Evolutionary conservation across 2,797 vertebrate species (phyloP), one percentile per base, ranked within the genome.

Genomic region (Pelodytes ibericus): DNA sequence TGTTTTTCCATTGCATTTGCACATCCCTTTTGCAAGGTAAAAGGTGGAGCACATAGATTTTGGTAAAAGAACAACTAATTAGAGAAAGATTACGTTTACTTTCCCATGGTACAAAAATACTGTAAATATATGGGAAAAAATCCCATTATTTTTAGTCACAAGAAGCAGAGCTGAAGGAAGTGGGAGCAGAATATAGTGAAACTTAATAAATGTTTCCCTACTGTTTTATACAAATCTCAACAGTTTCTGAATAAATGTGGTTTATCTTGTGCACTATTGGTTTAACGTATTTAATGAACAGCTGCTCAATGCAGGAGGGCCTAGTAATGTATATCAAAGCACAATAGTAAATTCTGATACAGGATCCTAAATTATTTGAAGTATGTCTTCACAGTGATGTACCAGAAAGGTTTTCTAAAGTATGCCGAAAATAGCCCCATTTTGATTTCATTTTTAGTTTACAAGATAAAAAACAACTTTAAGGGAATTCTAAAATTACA

Each of bases 371-470:
- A 93, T 91, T 91, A 92, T 95, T 90, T 90, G 91, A 84, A 95
- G 94, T 90, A 90, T 91, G 92, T 95, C 92, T 95, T 99, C 98
- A 99, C 96, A 99, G 97, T 98, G 97, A 96, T 99, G 90, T 87
- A 94, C 96, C 93, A 95, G 94, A 96, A 96, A 95, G 94, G 94
- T 88, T 91, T 92, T 93, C 94, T 94, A 90, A 83, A 82, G 88
- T 88, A 87, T 89, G 84, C 86, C 89, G 85, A 89, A 91, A 92
- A 91, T 86, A 86, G 90, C 91, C 94, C 87, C 89, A 93, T 91
- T 89, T 89, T 89, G 92, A 89, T 88, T 87, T 11, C 3, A 36
- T 65, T 88, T 91, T 89, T 87, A 87, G 88, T 92, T 89, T 90
- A 90, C 92, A 93, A 89, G 94, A 69, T 63, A 92, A 93, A 91